Percentiles rank a stretch among this genome's conserved stretches.
These are phyloP conservation scores for Chiroxiphia lanceolata DNA, from an alignment of 2,797 vertebrate genomes.

Conservation along the genomic window DNA sequence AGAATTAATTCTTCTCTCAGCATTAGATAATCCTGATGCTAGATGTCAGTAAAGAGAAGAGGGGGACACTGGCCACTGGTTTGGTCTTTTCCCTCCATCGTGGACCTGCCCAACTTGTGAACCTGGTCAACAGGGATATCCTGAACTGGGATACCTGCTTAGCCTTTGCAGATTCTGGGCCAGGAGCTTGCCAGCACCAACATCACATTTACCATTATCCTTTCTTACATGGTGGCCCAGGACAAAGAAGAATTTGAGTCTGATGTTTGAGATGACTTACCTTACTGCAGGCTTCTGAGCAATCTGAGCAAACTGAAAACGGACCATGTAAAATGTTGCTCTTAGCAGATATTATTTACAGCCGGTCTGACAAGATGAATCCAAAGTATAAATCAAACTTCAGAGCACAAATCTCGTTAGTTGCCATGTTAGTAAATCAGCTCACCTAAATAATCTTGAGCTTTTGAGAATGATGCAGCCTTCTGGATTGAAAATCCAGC, in stretches of 20 bases:
- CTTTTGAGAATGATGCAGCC: slow-evolving; percentile 45
- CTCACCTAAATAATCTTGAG: slow-evolving; percentile 68
- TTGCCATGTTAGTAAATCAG: slow-evolving; percentile 66
- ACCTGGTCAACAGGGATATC: background rate
- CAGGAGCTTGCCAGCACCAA: background rate
- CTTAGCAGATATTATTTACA: slow-evolving; percentile 58
- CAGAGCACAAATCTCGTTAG: slow-evolving; percentile 60
- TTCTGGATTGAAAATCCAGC: slow-evolving; percentile 55
- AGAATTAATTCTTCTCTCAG: background rate
- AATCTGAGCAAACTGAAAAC: slow-evolving; percentile 16
- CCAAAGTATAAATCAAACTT: slow-evolving; percentile 50
- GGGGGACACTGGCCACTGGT: background rate
- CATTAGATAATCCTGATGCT: background rate
- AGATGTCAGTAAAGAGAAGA: background rate
- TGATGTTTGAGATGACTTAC: background rate
- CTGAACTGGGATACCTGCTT: background rate
- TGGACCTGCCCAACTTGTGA: rapidly evolving
- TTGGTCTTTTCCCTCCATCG: background rate
- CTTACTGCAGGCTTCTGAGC: background rate
- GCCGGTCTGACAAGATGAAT: slow-evolving; percentile 17
- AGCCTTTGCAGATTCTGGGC: background rate
- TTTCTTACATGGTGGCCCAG: background rate
- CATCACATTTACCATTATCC: background rate
- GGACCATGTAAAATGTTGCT: slow-evolving; percentile 43
- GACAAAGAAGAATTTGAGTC: background rate